Base-by-base conservation (phyloP, 2,113 vertebrate genomes). In the Mormyrus lacerda region DNA sequence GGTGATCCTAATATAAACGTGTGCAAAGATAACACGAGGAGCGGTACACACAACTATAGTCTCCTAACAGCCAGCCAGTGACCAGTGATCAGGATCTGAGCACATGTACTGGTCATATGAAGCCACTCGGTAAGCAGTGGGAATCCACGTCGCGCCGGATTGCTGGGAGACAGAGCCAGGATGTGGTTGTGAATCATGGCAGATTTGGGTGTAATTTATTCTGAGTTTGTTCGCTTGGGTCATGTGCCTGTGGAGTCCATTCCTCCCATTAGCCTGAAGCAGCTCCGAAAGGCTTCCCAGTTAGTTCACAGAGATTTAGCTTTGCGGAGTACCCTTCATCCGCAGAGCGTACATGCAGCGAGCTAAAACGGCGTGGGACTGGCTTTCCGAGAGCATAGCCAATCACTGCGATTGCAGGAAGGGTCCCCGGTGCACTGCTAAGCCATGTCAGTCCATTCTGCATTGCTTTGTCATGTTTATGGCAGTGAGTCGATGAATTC, bases 121-220 rank as follows among this genome's bases (percentile, higher is more conserved):
- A 65, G 58, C 58, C 24, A 11, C 58, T 61, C 58, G 0, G 58
- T 65, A 27, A 65, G n/a, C 8, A n/a, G 58, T 1, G 9, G 24
- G 24, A 27, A 27, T 65, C 24, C 24, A 65, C 27, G n/a, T 27
- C 58, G 9, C 0, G 24, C 58, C 8, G 24, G 58, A 27, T 10
- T 10, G 24, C 10, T n/a, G 58, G 24, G 8, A 65, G 58, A 65
- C 58, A 27, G 58, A 42, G 73, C 4, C 88, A 55, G 7, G 31
- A 48, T 85, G 83, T 85, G 1, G 24, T 15, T 4, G 21, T 85
- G 83, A 85, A 89, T 83, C 88, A n/a, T 42, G 73, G 27, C 27
- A 50, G 76, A 89, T 89, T 55, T 89, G 27, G 50, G n/a, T 31
- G 53, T 89, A 58, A 83, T 83, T 55, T 44, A 47, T 55, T 89